phyloP scores from a whole-genome alignment of 2,797 vertebrate species.

The Lepilemur ruficaudatus region DNA sequence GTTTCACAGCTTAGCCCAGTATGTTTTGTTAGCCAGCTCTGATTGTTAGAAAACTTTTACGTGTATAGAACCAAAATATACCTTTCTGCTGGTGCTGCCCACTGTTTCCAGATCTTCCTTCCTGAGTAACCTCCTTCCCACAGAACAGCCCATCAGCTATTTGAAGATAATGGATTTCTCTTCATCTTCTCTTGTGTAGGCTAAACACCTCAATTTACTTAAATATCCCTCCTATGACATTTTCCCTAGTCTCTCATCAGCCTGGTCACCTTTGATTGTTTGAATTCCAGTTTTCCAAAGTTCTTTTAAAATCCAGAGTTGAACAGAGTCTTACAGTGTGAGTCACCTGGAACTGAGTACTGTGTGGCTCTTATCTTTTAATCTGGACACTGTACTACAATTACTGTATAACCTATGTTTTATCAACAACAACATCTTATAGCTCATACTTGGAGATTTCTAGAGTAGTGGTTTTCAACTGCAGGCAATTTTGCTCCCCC shows the following conservation, averaged over 20 bases:
- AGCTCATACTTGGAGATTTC: constrained; percentile 12
- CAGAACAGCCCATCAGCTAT: neutral
- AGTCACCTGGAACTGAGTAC: constrained; percentile 7
- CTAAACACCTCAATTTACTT: neutral
- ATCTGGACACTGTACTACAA: constrained; percentile 4
- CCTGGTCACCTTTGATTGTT: constrained; percentile 31
- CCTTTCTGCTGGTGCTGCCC: neutral
- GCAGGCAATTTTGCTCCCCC: neutral
- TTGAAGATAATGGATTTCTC: neutral
- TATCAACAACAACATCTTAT: neutral
- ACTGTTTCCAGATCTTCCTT: neutral
- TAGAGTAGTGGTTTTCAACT: constrained; percentile 29
- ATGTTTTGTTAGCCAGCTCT: neutral
- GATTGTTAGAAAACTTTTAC: constrained; percentile 52
- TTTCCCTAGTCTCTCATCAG: neutral
- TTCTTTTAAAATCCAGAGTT: constrained; percentile 59
- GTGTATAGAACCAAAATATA: constrained; percentile 7
- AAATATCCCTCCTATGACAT: neutral
- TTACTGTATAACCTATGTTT: constrained; percentile 24
- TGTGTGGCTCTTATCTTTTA: neutral
- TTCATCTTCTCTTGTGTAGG: neutral
- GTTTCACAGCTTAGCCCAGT: neutral
- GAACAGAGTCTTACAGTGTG: neutral
- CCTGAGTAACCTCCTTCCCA: neutral
- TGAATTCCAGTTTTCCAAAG: constrained; percentile 51